A percentile compares a stretch with the other conserved stretches of the same genome.
Conservation (phyloP, 2,888 invertebrate species). For the Leucania comma region DNA sequence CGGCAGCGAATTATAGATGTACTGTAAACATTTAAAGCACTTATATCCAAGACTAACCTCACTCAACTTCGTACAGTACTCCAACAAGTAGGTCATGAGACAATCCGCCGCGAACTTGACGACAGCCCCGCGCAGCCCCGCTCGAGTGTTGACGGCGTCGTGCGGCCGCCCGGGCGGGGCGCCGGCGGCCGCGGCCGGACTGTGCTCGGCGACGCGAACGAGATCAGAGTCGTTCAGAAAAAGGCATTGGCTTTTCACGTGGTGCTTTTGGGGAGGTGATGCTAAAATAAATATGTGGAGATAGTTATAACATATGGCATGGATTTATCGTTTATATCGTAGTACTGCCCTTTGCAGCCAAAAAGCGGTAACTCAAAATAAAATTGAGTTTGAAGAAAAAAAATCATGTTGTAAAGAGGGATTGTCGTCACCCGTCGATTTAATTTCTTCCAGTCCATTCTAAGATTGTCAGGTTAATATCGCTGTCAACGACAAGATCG, state of each 20-base stretch:
- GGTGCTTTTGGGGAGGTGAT: slow-evolving; percentile 76
- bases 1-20: too few relatives aligned
- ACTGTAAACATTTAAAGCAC: too few relatives aligned
- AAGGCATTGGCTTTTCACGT: slow-evolving; percentile 81
- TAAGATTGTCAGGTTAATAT: too few relatives aligned
- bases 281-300: slow-evolving; percentile 69
- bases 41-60: slow-evolving; percentile 78
- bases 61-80: slow-evolving; percentile 88
- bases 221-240: slow-evolving; percentile 79
- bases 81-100: slow-evolving; percentile 87
- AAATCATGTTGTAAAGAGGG: too few relatives aligned
- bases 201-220: slow-evolving; percentile 65
- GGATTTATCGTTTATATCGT: too few relatives aligned
- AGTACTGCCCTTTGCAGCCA: too few relatives aligned
- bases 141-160: slow-evolving; percentile 77
- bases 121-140: slow-evolving; percentile 78
- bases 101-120: slow-evolving; percentile 87
- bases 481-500: too few relatives aligned
- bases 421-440: too few relatives aligned
- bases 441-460: too few relatives aligned
- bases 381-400: too few relatives aligned
- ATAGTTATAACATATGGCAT: not conserved
- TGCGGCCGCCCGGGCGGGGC: too few relatives aligned
- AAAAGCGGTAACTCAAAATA: too few relatives aligned
- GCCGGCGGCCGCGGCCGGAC: slow-evolving; percentile 52